Percentiles rank a stretch among this genome's conserved stretches.
Evolutionary conservation across 2,888 invertebrate genomes (phyloP).

Genomic region (Cephus pygmeus): DNA sequence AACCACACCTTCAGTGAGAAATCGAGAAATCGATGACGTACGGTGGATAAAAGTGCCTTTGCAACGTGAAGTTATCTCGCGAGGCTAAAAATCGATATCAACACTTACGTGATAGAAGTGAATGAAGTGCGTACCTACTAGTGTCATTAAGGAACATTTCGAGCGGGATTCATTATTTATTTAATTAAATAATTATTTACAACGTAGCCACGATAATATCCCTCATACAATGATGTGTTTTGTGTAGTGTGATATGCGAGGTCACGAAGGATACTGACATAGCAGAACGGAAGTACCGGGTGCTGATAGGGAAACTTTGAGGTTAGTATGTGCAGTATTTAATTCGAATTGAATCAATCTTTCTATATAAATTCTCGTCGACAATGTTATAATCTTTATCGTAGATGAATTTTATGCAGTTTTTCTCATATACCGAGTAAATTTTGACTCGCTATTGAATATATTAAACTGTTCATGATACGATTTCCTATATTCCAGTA

Average conservation of each 20-base stretch:
- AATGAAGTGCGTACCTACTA: background rate
- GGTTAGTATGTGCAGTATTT: slow-evolving; percentile 28
- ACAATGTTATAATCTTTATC: background rate
- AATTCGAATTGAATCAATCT: background rate
- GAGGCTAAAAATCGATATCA: background rate
- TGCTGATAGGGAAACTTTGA: slow-evolving; percentile 47
- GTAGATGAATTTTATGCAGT: background rate
- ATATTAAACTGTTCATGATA: too few relatives aligned
- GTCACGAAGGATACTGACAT: slow-evolving; percentile 22
- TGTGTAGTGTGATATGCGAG: slow-evolving; percentile 23
- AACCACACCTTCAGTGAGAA: background rate
- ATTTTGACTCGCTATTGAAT: background rate
- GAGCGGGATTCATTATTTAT: background rate
- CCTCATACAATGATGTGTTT: slow-evolving; percentile 4
- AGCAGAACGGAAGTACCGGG: slow-evolving; percentile 45
- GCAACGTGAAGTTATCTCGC: background rate
- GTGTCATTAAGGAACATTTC: background rate
- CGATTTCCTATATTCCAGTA: background rate
- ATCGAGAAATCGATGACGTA: background rate
- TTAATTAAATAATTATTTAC: background rate
- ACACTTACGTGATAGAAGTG: background rate
- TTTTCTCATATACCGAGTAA: background rate
- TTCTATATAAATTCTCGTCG: too few relatives aligned
- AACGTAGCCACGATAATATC: background rate
- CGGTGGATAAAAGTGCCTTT: background rate